Conservation (phyloP, 1,140 invertebrate genomes). For the Apolygus lucorum region DNA sequence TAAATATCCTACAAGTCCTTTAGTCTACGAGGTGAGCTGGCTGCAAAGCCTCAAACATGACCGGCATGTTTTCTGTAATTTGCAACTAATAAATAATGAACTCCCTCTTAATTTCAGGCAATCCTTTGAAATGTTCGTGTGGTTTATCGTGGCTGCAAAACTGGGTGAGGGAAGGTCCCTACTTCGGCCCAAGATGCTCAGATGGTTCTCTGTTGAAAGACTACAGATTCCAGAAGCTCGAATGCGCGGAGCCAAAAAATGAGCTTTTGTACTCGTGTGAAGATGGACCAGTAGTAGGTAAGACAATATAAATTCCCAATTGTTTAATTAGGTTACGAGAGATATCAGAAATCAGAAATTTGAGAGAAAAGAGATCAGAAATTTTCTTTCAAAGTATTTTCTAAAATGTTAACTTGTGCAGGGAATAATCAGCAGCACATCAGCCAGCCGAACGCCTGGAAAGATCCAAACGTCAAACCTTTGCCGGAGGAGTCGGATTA, state of each 20-base stretch:
- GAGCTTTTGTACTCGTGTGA: constrained; percentile 54
- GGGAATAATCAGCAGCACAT: constrained; percentile 26
- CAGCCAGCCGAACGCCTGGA: constrained; percentile 10
- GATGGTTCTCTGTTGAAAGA: constrained; percentile 60
- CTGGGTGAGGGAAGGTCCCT: constrained; percentile 59
- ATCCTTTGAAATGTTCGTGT: constrained; percentile 71
- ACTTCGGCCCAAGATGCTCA: constrained; percentile 60
- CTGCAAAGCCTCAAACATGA: too few species aligned
- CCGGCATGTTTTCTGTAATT: too few species aligned
- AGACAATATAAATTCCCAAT: neutral
- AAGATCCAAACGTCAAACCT: constrained; percentile 39
- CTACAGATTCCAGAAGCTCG: constrained; percentile 54
- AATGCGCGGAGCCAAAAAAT: constrained; percentile 49
- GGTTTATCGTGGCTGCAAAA: constrained; percentile 68
- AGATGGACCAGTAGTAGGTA: constrained; percentile 39
- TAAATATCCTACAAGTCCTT: too few species aligned
- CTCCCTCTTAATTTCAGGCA: constrained; percentile 47
- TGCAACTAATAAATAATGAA: neutral
- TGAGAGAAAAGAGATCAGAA: too few species aligned
- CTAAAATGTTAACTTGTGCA: too few species aligned
- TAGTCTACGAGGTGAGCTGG: too few species aligned
- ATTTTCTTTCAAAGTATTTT: too few species aligned
- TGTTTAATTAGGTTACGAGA: neutral
- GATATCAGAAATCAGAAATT: too few species aligned
- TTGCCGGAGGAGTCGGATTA: constrained; percentile 63